These are phyloP conservation scores for Laticauda laticaudata DNA, from an alignment of 2,113 vertebrate species.

Conservation along the genomic window DNA sequence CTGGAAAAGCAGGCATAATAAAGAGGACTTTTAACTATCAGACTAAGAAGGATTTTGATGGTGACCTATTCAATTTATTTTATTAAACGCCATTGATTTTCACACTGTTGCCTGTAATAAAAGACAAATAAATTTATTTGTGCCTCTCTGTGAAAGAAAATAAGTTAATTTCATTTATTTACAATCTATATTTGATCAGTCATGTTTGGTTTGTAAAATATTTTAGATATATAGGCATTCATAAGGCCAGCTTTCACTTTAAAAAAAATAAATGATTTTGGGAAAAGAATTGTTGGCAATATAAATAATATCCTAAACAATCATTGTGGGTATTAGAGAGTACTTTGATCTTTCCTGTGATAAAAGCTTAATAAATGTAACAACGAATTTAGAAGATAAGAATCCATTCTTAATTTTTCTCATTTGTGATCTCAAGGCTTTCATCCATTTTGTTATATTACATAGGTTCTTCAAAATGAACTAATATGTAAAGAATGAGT, in stretches of 20 bases:
- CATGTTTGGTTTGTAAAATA: background rate
- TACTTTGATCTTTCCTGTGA: conserved; percentile 15
- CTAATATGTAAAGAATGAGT: background rate
- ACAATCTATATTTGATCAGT: background rate
- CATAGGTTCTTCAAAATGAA: background rate
- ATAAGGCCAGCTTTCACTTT: background rate
- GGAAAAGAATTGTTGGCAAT: background rate
- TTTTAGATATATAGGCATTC: background rate
- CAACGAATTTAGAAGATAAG: background rate
- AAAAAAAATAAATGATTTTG: background rate
- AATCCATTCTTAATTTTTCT: background rate
- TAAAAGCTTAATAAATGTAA: background rate
- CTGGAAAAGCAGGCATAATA: background rate
- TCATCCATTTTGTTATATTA: background rate
- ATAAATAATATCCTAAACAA: background rate
- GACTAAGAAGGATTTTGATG: background rate
- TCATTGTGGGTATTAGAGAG: background rate
- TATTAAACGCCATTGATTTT: conserved; percentile 27
- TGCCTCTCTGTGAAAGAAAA: background rate
- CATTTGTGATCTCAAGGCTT: background rate
- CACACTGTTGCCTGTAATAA: background rate
- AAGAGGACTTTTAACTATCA: background rate
- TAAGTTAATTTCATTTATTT: background rate
- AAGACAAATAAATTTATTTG: background rate
- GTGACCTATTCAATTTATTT: background rate